Percentiles rank a stretch among this genome's conserved stretches.
These are phyloP conservation scores for Saccopteryx leptura DNA, from an alignment of 2,113 vertebrate species.

Conservation along the genomic window DNA sequence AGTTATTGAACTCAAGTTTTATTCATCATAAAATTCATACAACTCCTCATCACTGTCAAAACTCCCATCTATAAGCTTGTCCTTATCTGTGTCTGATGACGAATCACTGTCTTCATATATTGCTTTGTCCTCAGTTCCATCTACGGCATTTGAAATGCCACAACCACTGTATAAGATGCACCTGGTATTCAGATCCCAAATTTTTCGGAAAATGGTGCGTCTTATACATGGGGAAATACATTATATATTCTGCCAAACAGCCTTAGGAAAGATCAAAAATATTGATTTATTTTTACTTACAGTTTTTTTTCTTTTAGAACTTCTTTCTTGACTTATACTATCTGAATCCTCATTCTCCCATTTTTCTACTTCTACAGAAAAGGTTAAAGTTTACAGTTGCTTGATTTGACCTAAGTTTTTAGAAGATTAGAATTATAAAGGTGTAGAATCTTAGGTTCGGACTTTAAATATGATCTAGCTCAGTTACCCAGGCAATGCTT, in stretches of 20 bases:
- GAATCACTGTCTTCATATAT: too few species aligned
- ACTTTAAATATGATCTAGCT: background rate
- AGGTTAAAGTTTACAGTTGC: background rate
- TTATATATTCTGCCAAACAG: background rate
- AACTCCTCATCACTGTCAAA: too few species aligned
- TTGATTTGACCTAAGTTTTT: conserved; percentile 15
- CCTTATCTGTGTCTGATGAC: too few species aligned
- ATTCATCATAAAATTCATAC: too few species aligned
- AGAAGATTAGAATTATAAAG: background rate
- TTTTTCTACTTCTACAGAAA: conserved; percentile 24
- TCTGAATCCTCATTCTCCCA: background rate
- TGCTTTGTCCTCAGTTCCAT: too few species aligned
- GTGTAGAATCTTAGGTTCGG: background rate
- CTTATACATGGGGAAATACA: too few species aligned
- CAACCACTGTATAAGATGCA: too few species aligned
- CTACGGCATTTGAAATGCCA: too few species aligned
- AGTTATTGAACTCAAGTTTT: too few species aligned
- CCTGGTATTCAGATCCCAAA: too few species aligned
- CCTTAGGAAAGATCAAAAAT: background rate
- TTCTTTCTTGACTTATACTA: conserved; percentile 10
- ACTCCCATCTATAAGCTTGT: too few species aligned
- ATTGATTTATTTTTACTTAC: background rate
- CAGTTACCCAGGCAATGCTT: background rate
- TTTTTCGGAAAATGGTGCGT: too few species aligned
- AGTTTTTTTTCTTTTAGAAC: background rate